Evolutionary conservation across 2,888 invertebrate genomes (phyloP).

Genomic region (Rhagonycha fulva): DNA sequence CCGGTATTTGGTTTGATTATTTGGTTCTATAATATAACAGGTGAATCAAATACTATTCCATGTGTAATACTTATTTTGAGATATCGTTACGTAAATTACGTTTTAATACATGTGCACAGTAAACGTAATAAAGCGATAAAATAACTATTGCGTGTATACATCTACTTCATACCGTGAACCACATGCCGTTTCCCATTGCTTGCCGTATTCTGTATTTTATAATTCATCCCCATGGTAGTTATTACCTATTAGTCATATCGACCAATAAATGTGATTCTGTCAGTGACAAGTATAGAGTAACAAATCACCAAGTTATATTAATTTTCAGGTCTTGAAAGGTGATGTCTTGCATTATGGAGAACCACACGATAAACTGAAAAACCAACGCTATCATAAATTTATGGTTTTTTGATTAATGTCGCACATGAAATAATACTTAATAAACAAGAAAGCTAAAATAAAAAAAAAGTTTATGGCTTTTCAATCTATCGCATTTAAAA

Average conservation of each 20-base stretch:
- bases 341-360: background rate
- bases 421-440: background rate
- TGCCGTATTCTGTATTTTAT: conserved; percentile 34
- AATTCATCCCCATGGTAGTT: conserved; percentile 32
- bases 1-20: background rate
- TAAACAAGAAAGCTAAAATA: background rate
- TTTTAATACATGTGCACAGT: background rate
- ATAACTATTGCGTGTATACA: conserved; percentile 33
- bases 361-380: background rate
- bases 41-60: background rate
- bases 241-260: conserved; percentile 36
- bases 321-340: background rate
- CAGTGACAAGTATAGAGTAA: background rate
- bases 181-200: conserved; percentile 37
- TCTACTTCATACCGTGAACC: conserved; percentile 31
- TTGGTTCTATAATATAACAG: background rate
- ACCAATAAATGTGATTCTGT: background rate
- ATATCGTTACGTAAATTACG: background rate
- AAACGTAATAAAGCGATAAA: conserved; percentile 17
- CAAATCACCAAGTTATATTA: background rate
- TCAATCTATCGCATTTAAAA: background rate
- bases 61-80: background rate
- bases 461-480: background rate
- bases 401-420: background rate
- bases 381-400: background rate